Conservation (phyloP, 2,888 invertebrate genomes). For the Polia nebulosa region DNA sequence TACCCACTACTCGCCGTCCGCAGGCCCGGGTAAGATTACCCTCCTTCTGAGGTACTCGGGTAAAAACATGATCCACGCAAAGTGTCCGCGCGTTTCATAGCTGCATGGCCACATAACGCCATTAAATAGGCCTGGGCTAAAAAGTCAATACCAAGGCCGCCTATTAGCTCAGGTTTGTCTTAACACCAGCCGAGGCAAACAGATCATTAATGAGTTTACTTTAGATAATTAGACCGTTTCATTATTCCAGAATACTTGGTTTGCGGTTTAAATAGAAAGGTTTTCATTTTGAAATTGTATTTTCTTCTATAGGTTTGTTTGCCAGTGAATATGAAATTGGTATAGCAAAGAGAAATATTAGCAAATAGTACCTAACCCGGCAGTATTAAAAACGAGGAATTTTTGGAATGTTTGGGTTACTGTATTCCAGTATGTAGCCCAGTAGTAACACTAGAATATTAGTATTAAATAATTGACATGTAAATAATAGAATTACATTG, state of each 20-base stretch:
- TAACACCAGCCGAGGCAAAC: conserved; percentile 57
- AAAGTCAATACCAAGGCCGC: conserved; percentile 65
- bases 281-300: conserved; percentile 8
- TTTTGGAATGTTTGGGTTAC: too few species aligned
- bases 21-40: too few species aligned
- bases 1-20: too few species aligned
- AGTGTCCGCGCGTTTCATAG: conserved; percentile 6
- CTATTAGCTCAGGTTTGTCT: conserved; percentile 66
- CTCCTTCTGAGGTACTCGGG: too few species aligned
- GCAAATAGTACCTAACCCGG: too few species aligned
- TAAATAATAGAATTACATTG: too few species aligned
- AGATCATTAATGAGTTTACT: conserved; percentile 48
- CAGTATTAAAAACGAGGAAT: too few species aligned
- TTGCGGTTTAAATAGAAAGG: conserved; percentile 1
- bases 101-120: conserved; percentile 50
- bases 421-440: too few species aligned
- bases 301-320: not conserved
- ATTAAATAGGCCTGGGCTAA: conserved; percentile 63
- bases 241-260: not conserved
- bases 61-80: too few species aligned
- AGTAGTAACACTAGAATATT: too few species aligned
- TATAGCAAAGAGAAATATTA: too few species aligned
- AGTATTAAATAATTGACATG: too few species aligned
- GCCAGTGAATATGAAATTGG: not conserved
- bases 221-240: conserved; percentile 17